Evolutionary conservation across 2,797 vertebrate genomes (phyloP), one percentile per base, ranked within the genome.

Genomic region (Darevskia mixta): DNA sequence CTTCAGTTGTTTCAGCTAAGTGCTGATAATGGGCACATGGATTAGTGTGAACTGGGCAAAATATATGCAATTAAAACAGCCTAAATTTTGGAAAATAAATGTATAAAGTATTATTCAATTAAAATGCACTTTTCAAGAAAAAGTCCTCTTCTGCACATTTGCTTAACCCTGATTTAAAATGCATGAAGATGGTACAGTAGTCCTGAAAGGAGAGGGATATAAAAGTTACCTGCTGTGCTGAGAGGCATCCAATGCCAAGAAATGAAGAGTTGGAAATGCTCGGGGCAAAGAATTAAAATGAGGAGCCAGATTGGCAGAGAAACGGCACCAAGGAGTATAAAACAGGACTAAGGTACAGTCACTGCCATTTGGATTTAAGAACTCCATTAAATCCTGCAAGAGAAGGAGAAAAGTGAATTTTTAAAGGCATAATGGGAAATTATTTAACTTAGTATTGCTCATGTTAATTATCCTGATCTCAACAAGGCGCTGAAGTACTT

Each of bases 291-390:
- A 98, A 29, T 99, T 99, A 94, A 99, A 99, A 92, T 99, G 98
- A 82, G 99, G 99, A 0, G 98, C 99, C 88, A 99, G 95, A 58
- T 90, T 97, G 86, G 98, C 98, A 3, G 99, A 99, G 91, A 99
- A 99, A 89, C 98, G 98, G 93, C 99, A 99, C 99, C 99, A 99
- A 0, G 98, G 96, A 0, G 98, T 99, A 20, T 98, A 99, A 95
- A 99, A 99, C 73, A 99, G 95, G 27, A 99, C 99, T 87, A 99
- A 94, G 0, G 98, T 98, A 86, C 99, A 99, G 91, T 99, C 98
- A 1, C 98, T 98, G 90, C 98, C 95, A 45, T 99, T 99, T 2
- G 97, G 97, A 85, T 98, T 99, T 38, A 99, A 95, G 91, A 98
- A 98, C 77, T 99, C 99, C 98, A 99, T 99, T 91, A 99, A 96